These are phyloP conservation scores for Agriopis marginaria DNA, from an alignment of 2,888 invertebrate species.

Conservation along the genomic window DNA sequence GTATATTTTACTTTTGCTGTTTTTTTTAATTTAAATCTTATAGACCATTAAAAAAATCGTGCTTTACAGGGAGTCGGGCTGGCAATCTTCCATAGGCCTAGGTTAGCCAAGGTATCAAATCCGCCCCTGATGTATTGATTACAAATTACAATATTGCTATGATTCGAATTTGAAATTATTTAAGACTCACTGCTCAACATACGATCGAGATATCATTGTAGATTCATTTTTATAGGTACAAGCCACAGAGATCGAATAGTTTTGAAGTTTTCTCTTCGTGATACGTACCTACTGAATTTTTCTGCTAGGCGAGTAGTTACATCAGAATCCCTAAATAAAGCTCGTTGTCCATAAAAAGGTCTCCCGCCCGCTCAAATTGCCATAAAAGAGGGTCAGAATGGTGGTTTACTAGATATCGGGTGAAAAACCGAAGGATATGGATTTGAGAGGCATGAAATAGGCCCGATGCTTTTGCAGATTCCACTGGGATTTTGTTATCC, in stretches of 20 bases:
- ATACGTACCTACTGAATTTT: neutral
- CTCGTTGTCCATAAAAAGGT: slow-evolving; percentile 11
- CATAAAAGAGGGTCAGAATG: slow-evolving; percentile 14
- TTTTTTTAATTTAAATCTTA: too few relatives aligned
- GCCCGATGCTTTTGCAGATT: neutral
- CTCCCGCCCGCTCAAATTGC: slow-evolving; percentile 10
- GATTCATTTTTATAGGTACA: neutral
- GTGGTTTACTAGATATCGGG: neutral
- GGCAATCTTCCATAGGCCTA: too few relatives aligned
- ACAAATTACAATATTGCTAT: too few relatives aligned
- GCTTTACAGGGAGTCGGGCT: too few relatives aligned
- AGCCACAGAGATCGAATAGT: neutral
- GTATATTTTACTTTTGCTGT: too few relatives aligned
- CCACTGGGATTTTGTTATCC: neutral
- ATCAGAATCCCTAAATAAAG: slow-evolving; percentile 2
- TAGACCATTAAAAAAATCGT: too few relatives aligned
- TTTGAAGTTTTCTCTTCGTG: neutral
- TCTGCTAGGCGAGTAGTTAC: neutral
- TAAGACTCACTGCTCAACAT: too few relatives aligned
- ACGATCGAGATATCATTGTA: too few relatives aligned
- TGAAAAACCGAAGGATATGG: slow-evolving; percentile 14
- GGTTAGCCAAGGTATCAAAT: too few relatives aligned
- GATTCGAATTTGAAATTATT: too few relatives aligned
- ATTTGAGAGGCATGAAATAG: slow-evolving; percentile 4
- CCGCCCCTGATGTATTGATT: too few relatives aligned